Percentiles rank a stretch among this genome's conserved stretches.
phyloP scores from a whole-genome alignment of 1,140 invertebrate species.

The Drosophila truncata region DNA sequence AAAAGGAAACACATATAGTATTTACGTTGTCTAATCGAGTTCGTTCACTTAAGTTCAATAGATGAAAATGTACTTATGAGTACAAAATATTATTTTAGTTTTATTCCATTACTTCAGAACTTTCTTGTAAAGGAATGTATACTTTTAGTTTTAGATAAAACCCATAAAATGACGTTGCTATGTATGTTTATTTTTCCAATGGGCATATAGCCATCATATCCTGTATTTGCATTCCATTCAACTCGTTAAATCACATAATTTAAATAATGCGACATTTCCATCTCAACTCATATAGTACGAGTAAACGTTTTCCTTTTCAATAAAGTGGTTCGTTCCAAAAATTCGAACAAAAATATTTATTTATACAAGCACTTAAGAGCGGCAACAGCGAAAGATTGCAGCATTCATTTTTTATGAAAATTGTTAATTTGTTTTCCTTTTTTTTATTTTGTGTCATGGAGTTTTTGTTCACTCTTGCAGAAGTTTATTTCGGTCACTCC shows the following conservation, averaged over 20 bases:
- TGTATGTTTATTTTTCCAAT: neutral
- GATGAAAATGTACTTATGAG: neutral
- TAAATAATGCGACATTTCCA: constrained; percentile 11
- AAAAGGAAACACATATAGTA: neutral
- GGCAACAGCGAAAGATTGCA: constrained; percentile 14
- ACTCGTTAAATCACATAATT: neutral
- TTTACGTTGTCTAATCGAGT: neutral
- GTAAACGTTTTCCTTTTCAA: constrained; percentile 13
- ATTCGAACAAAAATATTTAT: constrained; percentile 58
- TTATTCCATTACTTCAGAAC: neutral
- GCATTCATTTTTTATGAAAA: constrained; percentile 65
- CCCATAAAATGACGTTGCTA: neutral
- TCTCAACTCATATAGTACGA: constrained; percentile 36
- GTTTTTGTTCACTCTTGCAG: constrained; percentile 30
- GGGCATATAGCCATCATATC: neutral
- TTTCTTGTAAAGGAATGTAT: neutral
- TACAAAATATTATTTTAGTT: neutral
- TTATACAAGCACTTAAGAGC: constrained; percentile 66
- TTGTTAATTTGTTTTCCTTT: constrained; percentile 8
- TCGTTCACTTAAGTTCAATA: neutral
- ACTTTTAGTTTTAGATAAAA: neutral
- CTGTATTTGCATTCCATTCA: neutral
- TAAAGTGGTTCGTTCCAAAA: constrained; percentile 29
- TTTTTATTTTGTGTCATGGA: constrained; percentile 20
- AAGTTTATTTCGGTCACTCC: constrained; percentile 52